Evolutionary conservation across 2,888 invertebrate species (phyloP), one percentile per base, ranked within the genome.

Genomic region (Psylliodes chrysocephalus): DNA sequence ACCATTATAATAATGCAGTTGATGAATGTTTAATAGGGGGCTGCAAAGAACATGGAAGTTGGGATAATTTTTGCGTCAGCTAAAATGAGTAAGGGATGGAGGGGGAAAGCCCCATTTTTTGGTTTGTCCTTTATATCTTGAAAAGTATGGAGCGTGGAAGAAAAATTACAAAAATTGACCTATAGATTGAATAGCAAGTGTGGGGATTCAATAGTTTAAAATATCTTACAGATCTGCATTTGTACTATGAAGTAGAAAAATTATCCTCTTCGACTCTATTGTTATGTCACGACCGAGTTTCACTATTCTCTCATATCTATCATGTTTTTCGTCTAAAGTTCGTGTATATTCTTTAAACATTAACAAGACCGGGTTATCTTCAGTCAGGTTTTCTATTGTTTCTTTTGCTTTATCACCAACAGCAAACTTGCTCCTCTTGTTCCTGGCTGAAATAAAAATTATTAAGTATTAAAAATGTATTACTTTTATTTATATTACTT

Each of bases 211-310:
- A n/a, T n/a, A n/a, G n/a, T n/a, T n/a, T n/a, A n/a, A n/a, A n/a
- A n/a, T n/a, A n/a, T n/a, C 76, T 75, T 77, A 81, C 81, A 81
- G 72, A 65, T 82, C 81, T 17, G 78, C 79, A 47, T 88, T 87
- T 53, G 90, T 85, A 28, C 92, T 90, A 79, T 96, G 96, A 15
- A 96, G 82, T 8, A 93, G 82, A 79, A 95, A 96, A 71, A 96
- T 96, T 3, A 93, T 90, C 64, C 95, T 84, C 79, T 96, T 96
- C 81, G 95, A 94, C 77, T 95, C 94, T 70, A 95, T 94, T 0
- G 94, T 95, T 15, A 95, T 88, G 77, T 95, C 95, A 19, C 95
- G 85, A 66, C 91, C 89, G 0, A 91, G 79, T 82, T 95, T 95
- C 0, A 95, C 88, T 25, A 96, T 86, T 44, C 93, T 84, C 78